A percentile compares a stretch with the other conserved stretches of the same genome.
Conservation (phyloP, 2,797 vertebrate genomes). For the Alcedo quadribrachys region DNA sequence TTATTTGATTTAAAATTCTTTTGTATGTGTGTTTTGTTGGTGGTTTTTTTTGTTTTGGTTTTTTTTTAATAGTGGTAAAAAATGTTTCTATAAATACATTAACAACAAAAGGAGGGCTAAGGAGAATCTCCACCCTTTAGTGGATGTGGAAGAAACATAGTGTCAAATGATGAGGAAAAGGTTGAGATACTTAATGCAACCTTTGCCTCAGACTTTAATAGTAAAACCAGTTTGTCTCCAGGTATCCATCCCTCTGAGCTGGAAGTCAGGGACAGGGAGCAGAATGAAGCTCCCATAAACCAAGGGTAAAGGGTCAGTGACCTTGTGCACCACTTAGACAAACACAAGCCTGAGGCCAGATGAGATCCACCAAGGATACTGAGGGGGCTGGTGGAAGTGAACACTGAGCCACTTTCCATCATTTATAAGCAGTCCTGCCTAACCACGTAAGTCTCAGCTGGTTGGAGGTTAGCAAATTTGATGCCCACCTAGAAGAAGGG, state of each 20-base stretch:
- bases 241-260: background rate
- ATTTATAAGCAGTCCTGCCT: background rate
- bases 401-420: background rate
- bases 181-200: background rate
- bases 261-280: accelerated
- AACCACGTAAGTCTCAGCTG: background rate
- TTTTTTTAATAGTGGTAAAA: background rate
- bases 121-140: background rate
- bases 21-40: background rate
- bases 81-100: background rate
- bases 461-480: background rate
- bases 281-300: background rate
- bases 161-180: background rate
- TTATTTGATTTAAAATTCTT: background rate
- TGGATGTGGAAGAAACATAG: background rate
- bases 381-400: background rate
- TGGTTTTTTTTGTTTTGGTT: background rate
- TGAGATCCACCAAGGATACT: background rate
- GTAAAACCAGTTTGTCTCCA: background rate
- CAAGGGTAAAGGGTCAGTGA: background rate
- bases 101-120: background rate
- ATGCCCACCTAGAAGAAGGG: background rate
- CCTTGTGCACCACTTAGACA: background rate
- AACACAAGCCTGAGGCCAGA: accelerated
- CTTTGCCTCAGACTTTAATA: background rate